A percentile compares a stretch with the other conserved stretches of the same genome.
Conservation (phyloP, 2,113 vertebrate genomes). For the Tachuris rubrigastra region DNA sequence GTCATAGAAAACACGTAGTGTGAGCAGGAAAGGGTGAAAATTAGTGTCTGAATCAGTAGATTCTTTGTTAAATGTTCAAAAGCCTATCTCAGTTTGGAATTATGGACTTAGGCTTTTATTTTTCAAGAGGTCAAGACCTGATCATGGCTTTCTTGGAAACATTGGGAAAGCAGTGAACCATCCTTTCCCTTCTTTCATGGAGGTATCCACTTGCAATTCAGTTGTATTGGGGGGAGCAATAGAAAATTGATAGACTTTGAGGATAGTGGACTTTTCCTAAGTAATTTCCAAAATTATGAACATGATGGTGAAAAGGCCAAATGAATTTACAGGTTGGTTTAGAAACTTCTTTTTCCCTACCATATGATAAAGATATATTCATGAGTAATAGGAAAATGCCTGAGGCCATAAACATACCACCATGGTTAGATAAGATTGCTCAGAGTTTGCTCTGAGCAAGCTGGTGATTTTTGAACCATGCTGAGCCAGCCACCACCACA, state of each 20-base stretch:
- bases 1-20: not conserved
- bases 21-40: not conserved
- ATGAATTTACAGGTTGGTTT: not conserved
- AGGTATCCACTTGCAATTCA: not conserved
- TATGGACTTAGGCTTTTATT: not conserved
- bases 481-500: not conserved
- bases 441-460: not conserved
- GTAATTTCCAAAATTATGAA: not conserved
- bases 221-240: not conserved
- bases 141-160: not conserved
- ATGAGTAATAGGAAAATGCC: not conserved
- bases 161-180: not conserved
- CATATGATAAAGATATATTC: not conserved
- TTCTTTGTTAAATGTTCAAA: not conserved
- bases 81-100: not conserved
- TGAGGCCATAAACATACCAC: not conserved
- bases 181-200: not conserved
- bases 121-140: not conserved
- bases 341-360: not conserved
- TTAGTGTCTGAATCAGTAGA: not conserved
- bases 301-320: not conserved
- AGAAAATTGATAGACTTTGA: not conserved
- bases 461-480: not conserved
- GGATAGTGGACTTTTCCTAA: not conserved
- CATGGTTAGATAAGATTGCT: not conserved